Percentiles rank a stretch among this genome's conserved stretches.
Conservation (phyloP, 2,888 invertebrate genomes). For the Hyposoter dolosus region DNA sequence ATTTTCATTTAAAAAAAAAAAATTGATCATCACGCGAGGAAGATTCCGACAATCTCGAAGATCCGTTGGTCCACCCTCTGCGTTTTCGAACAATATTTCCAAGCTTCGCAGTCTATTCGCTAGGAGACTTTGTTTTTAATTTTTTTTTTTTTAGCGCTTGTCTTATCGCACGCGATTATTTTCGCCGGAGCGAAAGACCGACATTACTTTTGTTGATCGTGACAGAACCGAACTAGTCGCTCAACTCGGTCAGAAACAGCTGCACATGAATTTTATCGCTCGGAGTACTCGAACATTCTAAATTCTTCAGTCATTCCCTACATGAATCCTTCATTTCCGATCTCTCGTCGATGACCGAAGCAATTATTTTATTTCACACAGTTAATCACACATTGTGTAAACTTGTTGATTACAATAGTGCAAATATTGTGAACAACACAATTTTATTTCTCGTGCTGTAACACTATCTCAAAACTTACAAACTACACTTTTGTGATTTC, state of each 20-base stretch:
- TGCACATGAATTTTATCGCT: neutral
- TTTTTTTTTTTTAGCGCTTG: slow-evolving; percentile 16
- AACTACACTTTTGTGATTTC: neutral
- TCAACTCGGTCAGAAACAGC: neutral
- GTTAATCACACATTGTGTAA: neutral
- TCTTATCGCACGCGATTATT: slow-evolving; percentile 34
- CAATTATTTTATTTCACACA: slow-evolving; percentile 2
- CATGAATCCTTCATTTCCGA: neutral
- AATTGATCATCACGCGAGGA: slow-evolving; percentile 19
- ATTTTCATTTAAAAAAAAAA: neutral
- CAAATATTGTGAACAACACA: slow-evolving; percentile 10
- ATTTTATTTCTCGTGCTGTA: neutral
- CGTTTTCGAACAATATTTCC: slow-evolving; percentile 40
- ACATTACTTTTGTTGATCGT: slow-evolving; percentile 1
- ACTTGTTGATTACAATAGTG: neutral
- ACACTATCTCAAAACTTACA: neutral
- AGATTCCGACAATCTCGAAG: slow-evolving; percentile 46
- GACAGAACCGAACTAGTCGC: slow-evolving; percentile 1
- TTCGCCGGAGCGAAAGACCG: slow-evolving; percentile 16
- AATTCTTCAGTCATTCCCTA: neutral
- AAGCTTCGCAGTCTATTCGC: slow-evolving; percentile 26
- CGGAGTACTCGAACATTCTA: neutral
- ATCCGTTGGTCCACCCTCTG: slow-evolving; percentile 8
- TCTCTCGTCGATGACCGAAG: slow-evolving; percentile 5
- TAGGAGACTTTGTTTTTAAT: slow-evolving; percentile 9